Evolutionary conservation across 1,140 invertebrate genomes (phyloP).

Genomic region (Ceratosolen solmsi): DNA sequence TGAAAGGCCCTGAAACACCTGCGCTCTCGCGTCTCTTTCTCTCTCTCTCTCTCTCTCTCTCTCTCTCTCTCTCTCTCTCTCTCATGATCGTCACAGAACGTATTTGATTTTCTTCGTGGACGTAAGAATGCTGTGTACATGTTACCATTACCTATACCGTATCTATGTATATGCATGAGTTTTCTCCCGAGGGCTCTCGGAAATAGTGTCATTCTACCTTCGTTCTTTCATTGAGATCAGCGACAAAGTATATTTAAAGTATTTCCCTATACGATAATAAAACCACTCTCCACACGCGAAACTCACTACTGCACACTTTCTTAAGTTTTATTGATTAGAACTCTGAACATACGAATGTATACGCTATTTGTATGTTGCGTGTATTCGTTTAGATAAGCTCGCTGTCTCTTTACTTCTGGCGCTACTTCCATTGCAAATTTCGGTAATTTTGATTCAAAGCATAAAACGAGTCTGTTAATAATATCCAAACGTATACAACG

Average conservation of each 20-base stretch:
- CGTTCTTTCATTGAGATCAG: conserved; percentile 1
- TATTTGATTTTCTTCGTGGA: conserved; percentile 1
- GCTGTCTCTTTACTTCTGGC: too few relatives aligned
- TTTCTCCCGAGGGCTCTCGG: background rate
- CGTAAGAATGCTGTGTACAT: background rate
- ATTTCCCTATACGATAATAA: conserved; percentile 17
- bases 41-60: background rate
- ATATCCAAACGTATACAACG: background rate
- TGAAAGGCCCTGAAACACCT: conserved; percentile 68
- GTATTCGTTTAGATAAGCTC: too few relatives aligned
- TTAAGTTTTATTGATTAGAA: conserved; percentile 21
- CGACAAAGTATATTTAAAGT: conserved; percentile 43
- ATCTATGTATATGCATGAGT: conserved; percentile 16
- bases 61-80: background rate
- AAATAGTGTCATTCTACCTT: conserved; percentile 25
- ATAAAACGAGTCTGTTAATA: too few relatives aligned
- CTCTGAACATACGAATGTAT: background rate
- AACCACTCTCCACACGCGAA: background rate
- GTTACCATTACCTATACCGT: background rate
- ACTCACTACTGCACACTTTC: conserved; percentile 5
- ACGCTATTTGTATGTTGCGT: too few relatives aligned
- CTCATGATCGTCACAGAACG: background rate
- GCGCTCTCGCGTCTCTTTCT: conserved; percentile 58
- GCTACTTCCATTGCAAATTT: too few relatives aligned
- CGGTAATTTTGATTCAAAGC: too few relatives aligned